Evolutionary conservation across 2,113 vertebrate genomes (phyloP).

Genomic region (Leptodactylus fuscus): DNA sequence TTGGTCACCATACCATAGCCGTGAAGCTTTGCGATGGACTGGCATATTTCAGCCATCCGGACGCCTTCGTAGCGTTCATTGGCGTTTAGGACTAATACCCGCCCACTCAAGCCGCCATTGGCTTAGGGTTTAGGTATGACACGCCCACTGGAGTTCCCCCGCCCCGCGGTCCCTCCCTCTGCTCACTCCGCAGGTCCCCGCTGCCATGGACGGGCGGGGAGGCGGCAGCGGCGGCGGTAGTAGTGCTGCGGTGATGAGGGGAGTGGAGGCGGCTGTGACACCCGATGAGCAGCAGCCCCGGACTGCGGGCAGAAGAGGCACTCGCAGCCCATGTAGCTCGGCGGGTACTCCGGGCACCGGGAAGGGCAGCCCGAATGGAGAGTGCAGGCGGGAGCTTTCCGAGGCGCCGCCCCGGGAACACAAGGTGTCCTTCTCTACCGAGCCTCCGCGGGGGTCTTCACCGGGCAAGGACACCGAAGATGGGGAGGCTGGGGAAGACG

Average conservation of each 20-base stretch:
- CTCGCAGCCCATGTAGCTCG: constrained; percentile 71
- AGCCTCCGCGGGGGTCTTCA: constrained; percentile 75
- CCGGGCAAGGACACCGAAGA: constrained; percentile 77
- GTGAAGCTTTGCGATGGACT: background rate
- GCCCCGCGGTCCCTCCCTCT: constrained; percentile 64
- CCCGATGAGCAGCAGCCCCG: constrained; percentile 65
- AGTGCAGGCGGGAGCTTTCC: constrained; percentile 72
- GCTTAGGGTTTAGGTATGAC: background rate
- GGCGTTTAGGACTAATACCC: background rate
- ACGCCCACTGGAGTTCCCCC: constrained; percentile 36
- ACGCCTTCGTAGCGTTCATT: background rate
- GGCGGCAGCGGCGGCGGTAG: constrained; percentile 68
- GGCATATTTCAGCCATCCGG: background rate
- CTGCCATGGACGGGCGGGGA: constrained; percentile 66
- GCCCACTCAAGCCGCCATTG: constrained; percentile 41
- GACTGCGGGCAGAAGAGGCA: constrained; percentile 66
- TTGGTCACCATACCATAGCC: background rate
- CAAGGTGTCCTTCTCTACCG: constrained; percentile 81
- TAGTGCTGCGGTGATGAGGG: constrained; percentile 62
- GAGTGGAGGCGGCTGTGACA: constrained; percentile 65
- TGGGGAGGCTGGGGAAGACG: constrained; percentile 76
- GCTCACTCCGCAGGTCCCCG: constrained; percentile 65
- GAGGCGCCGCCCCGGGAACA: constrained; percentile 73
- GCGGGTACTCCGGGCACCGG: constrained; percentile 71
- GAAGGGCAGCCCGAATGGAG: constrained; percentile 76